phyloP scores from a whole-genome alignment of 2,113 vertebrate genomes.

The Ibidorhyncha struthersii region DNA sequence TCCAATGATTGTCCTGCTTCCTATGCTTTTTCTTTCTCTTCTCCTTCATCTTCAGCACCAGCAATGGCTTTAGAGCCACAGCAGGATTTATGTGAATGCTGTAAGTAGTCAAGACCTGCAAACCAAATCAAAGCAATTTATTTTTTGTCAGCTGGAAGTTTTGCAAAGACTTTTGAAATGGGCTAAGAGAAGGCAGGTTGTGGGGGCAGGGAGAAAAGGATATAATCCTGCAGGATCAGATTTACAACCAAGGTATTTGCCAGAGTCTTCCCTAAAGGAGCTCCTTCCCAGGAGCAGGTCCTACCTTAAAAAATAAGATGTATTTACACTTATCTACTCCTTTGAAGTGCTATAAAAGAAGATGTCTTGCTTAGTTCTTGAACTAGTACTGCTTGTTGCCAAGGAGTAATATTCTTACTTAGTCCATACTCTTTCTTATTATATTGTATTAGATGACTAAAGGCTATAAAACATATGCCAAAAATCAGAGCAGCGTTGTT shows the following conservation, averaged over 20 bases:
- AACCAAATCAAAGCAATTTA: not conserved
- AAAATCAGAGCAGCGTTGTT: not conserved
- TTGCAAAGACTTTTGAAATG: not conserved
- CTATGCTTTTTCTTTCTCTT: not conserved
- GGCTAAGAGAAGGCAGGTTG: not conserved
- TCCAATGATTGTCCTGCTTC: not conserved
- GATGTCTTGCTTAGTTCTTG: not conserved
- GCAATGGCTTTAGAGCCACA: not conserved
- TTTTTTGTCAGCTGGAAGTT: not conserved
- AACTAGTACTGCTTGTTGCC: not conserved
- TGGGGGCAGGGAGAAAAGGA: not conserved
- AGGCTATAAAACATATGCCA: not conserved
- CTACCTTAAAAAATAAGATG: not conserved
- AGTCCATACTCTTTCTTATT: not conserved
- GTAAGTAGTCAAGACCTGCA: not conserved
- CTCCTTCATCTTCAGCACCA: not conserved
- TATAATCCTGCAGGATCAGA: not conserved
- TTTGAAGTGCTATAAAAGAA: not conserved
- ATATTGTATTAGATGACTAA: not conserved
- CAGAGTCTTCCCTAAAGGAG: not conserved
- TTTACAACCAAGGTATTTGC: not conserved
- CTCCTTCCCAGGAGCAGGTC: not conserved
- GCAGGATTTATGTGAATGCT: not conserved
- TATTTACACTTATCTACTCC: not conserved
- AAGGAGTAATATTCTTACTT: not conserved